Evolutionary conservation across 2,797 vertebrate genomes (phyloP).

Genomic region (Erpetoichthys calabaricus): DNA sequence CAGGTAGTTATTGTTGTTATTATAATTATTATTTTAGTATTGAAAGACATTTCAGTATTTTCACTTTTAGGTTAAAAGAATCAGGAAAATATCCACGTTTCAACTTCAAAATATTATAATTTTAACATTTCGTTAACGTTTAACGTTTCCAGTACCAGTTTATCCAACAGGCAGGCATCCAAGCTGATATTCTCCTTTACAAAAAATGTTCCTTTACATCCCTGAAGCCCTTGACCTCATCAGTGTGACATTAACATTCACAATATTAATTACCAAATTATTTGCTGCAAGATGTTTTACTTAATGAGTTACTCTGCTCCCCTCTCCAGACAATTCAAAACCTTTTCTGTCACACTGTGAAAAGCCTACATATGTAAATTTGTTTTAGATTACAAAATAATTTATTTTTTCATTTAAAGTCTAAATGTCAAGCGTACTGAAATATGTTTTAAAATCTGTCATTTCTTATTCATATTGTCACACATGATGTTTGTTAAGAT

Average conservation of each 20-base stretch:
- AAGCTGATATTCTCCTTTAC: slow-evolving; percentile 40
- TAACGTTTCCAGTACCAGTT: slow-evolving; percentile 44
- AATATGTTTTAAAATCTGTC: slow-evolving; percentile 27
- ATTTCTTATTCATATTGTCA: slow-evolving; percentile 23
- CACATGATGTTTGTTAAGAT: slow-evolving; percentile 23
- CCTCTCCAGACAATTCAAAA: slow-evolving; percentile 43
- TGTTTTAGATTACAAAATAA: neutral
- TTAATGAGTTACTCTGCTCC: slow-evolving; percentile 41
- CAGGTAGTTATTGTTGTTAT: too few species aligned
- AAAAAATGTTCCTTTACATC: slow-evolving; percentile 32
- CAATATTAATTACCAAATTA: slow-evolving; percentile 61
- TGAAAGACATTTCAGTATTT: too few species aligned
- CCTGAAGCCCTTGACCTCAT: slow-evolving; percentile 30
- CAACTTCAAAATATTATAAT: slow-evolving; percentile 65
- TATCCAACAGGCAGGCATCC: slow-evolving; percentile 29
- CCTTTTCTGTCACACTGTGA: slow-evolving; percentile 37
- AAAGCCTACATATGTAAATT: slow-evolving; percentile 47
- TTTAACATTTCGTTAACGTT: slow-evolving; percentile 73
- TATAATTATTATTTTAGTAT: too few species aligned
- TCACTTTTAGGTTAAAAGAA: too few species aligned
- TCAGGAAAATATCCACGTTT: too few species aligned
- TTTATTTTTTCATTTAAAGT: slow-evolving; percentile 42
- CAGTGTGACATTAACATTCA: slow-evolving; percentile 46
- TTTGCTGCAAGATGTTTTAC: slow-evolving; percentile 46
- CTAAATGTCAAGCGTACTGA: slow-evolving; percentile 36